Conservation (phyloP, 2,888 invertebrate genomes). For the Drosophila kambysellisi region DNA sequence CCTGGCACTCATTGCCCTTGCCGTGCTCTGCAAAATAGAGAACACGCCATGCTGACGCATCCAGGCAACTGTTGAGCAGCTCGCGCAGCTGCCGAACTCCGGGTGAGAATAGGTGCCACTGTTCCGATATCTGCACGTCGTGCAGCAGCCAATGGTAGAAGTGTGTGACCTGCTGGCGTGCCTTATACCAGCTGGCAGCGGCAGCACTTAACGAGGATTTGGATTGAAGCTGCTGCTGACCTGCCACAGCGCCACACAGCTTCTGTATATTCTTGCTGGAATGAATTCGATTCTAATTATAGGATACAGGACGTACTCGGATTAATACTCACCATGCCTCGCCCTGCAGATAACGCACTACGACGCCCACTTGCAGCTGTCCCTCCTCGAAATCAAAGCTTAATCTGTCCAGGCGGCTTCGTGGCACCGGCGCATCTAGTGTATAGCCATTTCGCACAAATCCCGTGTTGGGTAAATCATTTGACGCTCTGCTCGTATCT, state of each 20-base stretch:
- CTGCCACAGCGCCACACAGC: slow-evolving; percentile 67
- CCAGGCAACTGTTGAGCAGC: slow-evolving; percentile 73
- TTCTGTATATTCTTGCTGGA: slow-evolving; percentile 82
- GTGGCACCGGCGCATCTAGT: slow-evolving; percentile 30
- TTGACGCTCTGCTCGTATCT: slow-evolving; percentile 66
- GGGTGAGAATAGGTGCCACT: slow-evolving; percentile 45
- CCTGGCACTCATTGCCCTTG: slow-evolving; percentile 82
- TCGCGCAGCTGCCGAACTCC: slow-evolving; percentile 64
- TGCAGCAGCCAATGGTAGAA: slow-evolving; percentile 75
- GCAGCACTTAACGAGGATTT: slow-evolving; percentile 24
- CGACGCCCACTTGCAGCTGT: slow-evolving; percentile 61
- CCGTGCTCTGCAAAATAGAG: slow-evolving; percentile 79
- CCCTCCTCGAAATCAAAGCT: slow-evolving; percentile 67
- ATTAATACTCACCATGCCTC: slow-evolving; percentile 76
- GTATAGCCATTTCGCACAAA: slow-evolving; percentile 79
- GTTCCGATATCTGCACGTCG: slow-evolving; percentile 34
- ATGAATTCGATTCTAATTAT: not conserved
- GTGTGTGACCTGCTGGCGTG: slow-evolving; percentile 78
- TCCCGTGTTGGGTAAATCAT: slow-evolving; percentile 69
- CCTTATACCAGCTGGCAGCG: slow-evolving; percentile 58
- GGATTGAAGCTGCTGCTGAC: slow-evolving; percentile 47
- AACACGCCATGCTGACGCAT: slow-evolving; percentile 69
- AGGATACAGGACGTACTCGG: not conserved
- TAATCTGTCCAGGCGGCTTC: slow-evolving; percentile 48
- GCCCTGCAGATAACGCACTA: slow-evolving; percentile 67